Base-by-base conservation (phyloP, 2,113 vertebrate species). In the Chionodraco myersi region DNA sequence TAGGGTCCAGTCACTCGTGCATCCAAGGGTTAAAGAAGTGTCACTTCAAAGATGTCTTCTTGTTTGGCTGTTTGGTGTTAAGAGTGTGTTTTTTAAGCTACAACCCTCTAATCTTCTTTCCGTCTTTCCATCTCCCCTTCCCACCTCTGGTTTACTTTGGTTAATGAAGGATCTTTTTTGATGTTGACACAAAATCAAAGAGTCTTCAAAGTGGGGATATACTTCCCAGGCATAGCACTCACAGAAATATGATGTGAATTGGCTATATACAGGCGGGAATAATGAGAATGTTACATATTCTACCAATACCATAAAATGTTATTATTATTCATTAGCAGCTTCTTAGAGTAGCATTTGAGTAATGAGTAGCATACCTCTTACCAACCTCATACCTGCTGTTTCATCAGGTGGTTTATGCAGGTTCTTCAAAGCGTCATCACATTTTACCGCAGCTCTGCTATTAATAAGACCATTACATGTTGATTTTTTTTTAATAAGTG, bases 1-100 rank as follows among this genome's bases (percentile, higher is more conserved):
- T 30, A 30, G 26, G 26, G 26, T 3, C 26, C 26, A 30, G 26
- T 30, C 26, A 30, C 26, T 30, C 3, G 26, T 30, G 26, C 26
- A 30, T 30, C 26, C 3, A 30, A 30, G 26, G 26, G 26, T 30
- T 30, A 93, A 91, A 93, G 87, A 72, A 72, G 62, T 83, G 88
- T 87, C 75, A 88, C 88, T 91, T 94, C 91, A 94, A 91, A 92
- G 78, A 79, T 84, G 60, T 75, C 63, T 86, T 86, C 72, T 68
- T 54, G 57, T 75, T 75, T 84, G 36, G 34, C 72, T 87, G 68
- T 61, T 86, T 75, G 6, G n/a, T 75, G 74, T 89, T 84, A 77
- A 78, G 87, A 89, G 83, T 82, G 74, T 83, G 78, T 51, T 75
- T 89, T 91, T 86, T 89, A 79, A 89, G 90, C 80, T 85, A 51